Percentiles rank a stretch among this genome's conserved stretches.
These are phyloP conservation scores for Antheraea mylitta DNA, from an alignment of 1,140 invertebrate genomes.

Conservation along the genomic window DNA sequence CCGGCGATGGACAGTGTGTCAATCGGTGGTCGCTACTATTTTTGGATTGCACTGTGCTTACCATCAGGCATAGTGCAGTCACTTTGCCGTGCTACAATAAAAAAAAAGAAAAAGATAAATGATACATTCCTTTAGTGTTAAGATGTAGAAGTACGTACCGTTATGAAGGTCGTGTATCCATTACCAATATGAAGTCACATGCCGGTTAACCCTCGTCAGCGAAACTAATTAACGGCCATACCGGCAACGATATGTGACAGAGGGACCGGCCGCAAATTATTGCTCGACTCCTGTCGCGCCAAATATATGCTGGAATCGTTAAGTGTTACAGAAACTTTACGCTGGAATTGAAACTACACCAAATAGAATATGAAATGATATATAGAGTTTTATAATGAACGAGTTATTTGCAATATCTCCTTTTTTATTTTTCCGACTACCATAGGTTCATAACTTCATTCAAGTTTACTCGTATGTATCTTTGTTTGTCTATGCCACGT, in stretches of 20 bases:
- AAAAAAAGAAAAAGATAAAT: too few species aligned
- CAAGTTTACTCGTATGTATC: too few species aligned
- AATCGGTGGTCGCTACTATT: too few species aligned
- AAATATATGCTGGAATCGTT: neutral
- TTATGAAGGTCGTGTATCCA: constrained; percentile 9
- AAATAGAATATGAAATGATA: neutral
- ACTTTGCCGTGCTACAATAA: too few species aligned
- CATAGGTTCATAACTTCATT: too few species aligned
- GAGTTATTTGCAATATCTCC: too few species aligned
- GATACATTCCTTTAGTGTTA: neutral
- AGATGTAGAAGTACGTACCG: neutral
- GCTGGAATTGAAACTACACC: neutral
- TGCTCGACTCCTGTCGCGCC: neutral
- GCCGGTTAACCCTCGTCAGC: constrained; percentile 14
- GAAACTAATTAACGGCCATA: constrained; percentile 16
- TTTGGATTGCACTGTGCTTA: too few species aligned
- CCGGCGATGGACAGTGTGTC: too few species aligned
- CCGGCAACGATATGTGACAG: constrained; percentile 8
- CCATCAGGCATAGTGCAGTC: too few species aligned
- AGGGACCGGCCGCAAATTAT: constrained; percentile 16
- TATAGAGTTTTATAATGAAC: neutral
- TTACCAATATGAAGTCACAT: constrained; percentile 11
- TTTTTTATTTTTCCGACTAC: too few species aligned
- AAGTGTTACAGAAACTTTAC: neutral
- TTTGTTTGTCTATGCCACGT: too few species aligned